Evolutionary conservation across 2,888 invertebrate genomes (phyloP), one percentile per base, ranked within the genome.

Genomic region (Orthosia cruda): DNA sequence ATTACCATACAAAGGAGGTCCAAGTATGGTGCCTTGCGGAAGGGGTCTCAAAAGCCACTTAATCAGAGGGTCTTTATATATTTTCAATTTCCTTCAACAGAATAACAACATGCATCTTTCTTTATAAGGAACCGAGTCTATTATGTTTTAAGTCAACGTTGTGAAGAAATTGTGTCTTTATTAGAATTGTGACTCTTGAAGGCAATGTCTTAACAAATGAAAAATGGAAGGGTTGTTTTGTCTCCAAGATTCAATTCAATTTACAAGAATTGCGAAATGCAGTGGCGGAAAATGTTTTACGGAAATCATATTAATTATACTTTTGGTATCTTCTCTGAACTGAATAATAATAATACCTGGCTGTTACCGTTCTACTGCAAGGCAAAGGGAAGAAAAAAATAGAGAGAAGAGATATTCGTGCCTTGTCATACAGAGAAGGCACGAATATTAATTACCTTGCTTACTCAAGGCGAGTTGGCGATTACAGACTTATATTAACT

Each of bases 41-140:
- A 87, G 81, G 87, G 84, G 72, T 80, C 66, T 77, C 62, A 63
- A 81, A 84, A 83, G 83, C 85, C 81, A 87, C 86, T 87, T 86
- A 83, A 87, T 89, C 83, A 87, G 74, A 68, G 52, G 74, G 75
- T 67, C 76, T 80, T 71, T 90, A 87, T 81, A 83, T 83, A 86
- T 86, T 88, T 89, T 85, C 86, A 87, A 90, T 89, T 89, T 90
- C 83, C 84, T 80, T 80, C 68, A 79, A 73, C 76, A 62, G 66
- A 65, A 80, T 75, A 77, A 80, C 73, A 79, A 77, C 72, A 74
- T 74, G 20, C 74, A 71, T 52, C 61, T 70, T 54, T 70, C 55
- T 81, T 79, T 84, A 67, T 66, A 67, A 59, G 20, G 71, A 76
- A 64, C 61, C 15, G 16, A 58, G 58, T 84, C 62, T 71, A 81